A percentile compares a stretch with the other conserved stretches of the same genome.
Evolutionary conservation across 2,113 vertebrate genomes (phyloP).

Genomic region (Dolichallabes microphthalmus): DNA sequence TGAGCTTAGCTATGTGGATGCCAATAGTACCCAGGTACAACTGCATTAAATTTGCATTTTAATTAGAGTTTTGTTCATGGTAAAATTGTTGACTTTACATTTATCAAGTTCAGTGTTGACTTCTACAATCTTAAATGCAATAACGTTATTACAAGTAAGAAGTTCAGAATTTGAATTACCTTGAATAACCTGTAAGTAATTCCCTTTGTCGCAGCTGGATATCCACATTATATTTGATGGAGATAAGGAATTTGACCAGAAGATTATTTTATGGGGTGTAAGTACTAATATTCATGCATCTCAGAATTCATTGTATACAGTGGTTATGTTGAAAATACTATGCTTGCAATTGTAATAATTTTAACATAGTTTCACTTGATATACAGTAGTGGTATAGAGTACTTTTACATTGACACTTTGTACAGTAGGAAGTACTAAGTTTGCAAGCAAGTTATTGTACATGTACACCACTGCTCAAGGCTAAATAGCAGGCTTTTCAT

Average conservation of each 20-base stretch:
- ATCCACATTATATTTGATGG: conserved; percentile 92
- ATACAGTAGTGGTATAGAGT: background rate
- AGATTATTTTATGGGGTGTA: conserved; percentile 93
- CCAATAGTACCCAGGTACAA: conserved; percentile 86
- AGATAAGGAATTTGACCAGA: conserved; percentile 91
- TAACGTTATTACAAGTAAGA: background rate
- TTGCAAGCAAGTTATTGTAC: background rate
- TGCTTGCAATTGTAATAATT: background rate
- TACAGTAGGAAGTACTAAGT: no score
- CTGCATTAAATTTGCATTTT: background rate
- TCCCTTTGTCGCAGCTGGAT: conserved; percentile 75
- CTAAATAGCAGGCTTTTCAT: background rate
- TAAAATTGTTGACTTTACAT: background rate
- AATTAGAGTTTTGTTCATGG: background rate
- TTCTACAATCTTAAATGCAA: background rate
- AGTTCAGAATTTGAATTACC: background rate
- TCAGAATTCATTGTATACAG: background rate
- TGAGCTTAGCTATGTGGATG: conserved; percentile 86
- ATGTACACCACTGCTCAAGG: background rate
- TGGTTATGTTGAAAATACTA: background rate
- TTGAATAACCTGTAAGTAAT: background rate
- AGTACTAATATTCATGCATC: conserved; percentile 61
- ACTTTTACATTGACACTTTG: background rate
- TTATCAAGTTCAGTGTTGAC: background rate
- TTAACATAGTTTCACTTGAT: background rate